Evolutionary conservation across 2,797 vertebrate genomes (phyloP), one percentile per base, ranked within the genome.

Genomic region (Eleutherodactylus coqui): DNA sequence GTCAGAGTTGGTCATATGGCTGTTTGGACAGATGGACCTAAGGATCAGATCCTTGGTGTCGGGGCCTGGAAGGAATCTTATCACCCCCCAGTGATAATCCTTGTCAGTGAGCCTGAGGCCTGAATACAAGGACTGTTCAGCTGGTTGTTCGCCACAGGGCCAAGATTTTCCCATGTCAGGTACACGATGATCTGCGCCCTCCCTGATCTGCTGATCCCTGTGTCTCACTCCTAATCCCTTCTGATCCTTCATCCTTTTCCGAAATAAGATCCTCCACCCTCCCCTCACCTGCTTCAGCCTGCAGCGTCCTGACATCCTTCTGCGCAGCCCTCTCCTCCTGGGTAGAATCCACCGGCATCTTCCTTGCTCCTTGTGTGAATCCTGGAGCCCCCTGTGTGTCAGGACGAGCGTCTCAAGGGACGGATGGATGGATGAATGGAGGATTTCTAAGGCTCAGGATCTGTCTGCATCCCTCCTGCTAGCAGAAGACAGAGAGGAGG

Each of bases 251-350:
- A 38, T 70, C 67, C 29, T 64, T 27, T n/a, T 60, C 58, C 58
- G 24, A 27, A 27, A 60, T 27, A 60, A n/a, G 58, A 60, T 60
- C n/a, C 62, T 11, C 69, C 13, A 9, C 36, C 29, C 58, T 7
- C 67, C 69, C 67, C 89, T 88, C 85, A 90, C 92, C 86, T 88
- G 51, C 84, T 89, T 88, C 86, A 89, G 90, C 88, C 60, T 47
- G 36, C 79, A 43, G 8, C 89, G 88, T 93, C 75, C 27, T 82
- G 51, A 51, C 78, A 1, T 85, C 78, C 78, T 13, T 24, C 14
- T 21, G 81, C 29, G 7, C 82, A 47, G 13, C n/a, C 6, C 36
- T 84, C 62, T 75, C 55, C 1, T 55, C 75, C 43, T 51, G 53
- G 5, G 14, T 27, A 32, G 60, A 38, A 32, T 79, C 75, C 29